Conservation (phyloP, 2,888 invertebrate genomes). For the Aphidius colemani region DNA sequence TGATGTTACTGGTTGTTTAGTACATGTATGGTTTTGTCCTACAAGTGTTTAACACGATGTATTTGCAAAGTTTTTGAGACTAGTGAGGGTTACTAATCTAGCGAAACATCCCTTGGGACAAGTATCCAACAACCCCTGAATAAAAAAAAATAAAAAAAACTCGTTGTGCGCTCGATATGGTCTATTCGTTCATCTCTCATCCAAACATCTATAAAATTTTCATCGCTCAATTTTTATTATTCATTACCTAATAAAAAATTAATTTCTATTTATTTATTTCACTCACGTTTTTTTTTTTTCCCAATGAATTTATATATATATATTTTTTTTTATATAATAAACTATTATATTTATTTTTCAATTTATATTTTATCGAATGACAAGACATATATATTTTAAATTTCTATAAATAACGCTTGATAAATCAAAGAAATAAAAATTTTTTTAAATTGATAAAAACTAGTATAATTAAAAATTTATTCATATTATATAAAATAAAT, state of each 20-base stretch:
- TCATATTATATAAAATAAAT: conserved; percentile 44
- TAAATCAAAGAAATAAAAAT: not conserved
- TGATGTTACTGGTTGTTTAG: not conserved
- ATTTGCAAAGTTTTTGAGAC: conserved; percentile 45
- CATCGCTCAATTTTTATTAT: not conserved
- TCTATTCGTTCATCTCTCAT: conserved; percentile 41
- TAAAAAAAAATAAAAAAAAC: conserved; percentile 1
- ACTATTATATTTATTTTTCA: no score
- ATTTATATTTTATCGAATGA: no score
- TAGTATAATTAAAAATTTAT: not conserved
- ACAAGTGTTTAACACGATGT: conserved; percentile 59
- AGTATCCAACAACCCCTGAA: conserved; percentile 38
- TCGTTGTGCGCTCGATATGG: conserved; percentile 43
- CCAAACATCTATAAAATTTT: conserved; percentile 3
- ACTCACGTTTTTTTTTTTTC: not conserved
- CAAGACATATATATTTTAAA: not conserved
- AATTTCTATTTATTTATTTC: conserved; percentile 2
- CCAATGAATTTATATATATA: no score
- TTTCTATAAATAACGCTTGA: not conserved
- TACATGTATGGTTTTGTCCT: conserved; percentile 38
- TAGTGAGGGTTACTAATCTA: conserved; percentile 57
- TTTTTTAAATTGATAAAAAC: not conserved
- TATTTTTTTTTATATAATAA: no score
- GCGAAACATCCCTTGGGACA: conserved; percentile 56
- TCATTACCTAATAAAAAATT: not conserved